phyloP scores from a whole-genome alignment of 2,888 invertebrate genomes.

The Athripsodes cinereus region DNA sequence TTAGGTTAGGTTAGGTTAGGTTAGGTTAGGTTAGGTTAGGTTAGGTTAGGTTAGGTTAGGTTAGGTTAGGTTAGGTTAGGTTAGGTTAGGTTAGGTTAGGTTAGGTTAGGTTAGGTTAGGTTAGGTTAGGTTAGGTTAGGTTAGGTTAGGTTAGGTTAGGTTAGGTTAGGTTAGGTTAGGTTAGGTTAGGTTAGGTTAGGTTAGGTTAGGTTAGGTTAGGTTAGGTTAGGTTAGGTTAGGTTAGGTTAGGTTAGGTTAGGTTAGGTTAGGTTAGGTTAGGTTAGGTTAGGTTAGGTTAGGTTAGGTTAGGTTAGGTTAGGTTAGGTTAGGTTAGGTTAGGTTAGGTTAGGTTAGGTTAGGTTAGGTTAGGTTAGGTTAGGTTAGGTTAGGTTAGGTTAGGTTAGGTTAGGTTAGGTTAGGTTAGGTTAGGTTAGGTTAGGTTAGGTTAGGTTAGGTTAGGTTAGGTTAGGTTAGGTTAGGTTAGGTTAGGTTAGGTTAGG shows the following conservation, averaged over 20 bases:
- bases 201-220: conserved; percentile 27
- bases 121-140: conserved; percentile 27
- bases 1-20: conserved; percentile 24
- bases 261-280: conserved; percentile 27
- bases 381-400: conserved; percentile 24
- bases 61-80: conserved; percentile 17
- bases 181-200: conserved; percentile 25
- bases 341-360: conserved; percentile 27
- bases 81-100: conserved; percentile 3
- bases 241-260: conserved; percentile 25
- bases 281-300: conserved; percentile 23
- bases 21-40: conserved; percentile 10
- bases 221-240: conserved; percentile 24
- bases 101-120: conserved; percentile 24
- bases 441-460: conserved; percentile 16
- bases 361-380: conserved; percentile 25
- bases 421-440: conserved; percentile 22
- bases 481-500: conserved; percentile 22
- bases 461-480: conserved; percentile 19
- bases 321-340: conserved; percentile 27
- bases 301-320: conserved; percentile 26
- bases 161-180: conserved; percentile 28
- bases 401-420: conserved; percentile 21
- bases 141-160: conserved; percentile 29
- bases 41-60: conserved; percentile 7